Evolutionary conservation across 2,797 vertebrate genomes (phyloP).

Genomic region (Paramormyrops hopkinsi): DNA sequence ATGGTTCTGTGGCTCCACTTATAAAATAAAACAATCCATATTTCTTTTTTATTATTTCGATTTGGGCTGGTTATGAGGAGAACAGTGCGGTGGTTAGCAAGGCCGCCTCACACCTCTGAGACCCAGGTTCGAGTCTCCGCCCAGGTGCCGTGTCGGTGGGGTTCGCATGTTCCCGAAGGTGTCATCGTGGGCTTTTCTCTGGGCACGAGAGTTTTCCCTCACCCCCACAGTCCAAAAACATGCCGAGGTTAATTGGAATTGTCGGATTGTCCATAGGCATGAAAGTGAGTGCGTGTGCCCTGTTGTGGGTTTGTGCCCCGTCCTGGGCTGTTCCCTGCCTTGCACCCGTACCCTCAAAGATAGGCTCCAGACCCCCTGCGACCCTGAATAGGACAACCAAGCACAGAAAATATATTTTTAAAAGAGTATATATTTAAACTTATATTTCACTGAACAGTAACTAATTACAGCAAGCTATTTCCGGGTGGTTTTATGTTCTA

Average conservation of each 20-base stretch:
- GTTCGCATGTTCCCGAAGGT: background rate
- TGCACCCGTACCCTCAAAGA: background rate
- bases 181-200: background rate
- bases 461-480: background rate
- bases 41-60: background rate
- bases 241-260: background rate
- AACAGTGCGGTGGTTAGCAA: background rate
- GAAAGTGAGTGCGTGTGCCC: background rate
- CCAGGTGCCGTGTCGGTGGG: background rate
- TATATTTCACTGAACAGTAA: background rate
- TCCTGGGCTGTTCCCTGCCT: background rate
- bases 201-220: background rate
- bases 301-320: background rate
- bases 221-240: background rate
- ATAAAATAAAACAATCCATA: background rate
- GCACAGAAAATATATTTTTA: background rate
- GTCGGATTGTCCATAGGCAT: background rate
- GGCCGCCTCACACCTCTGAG: background rate
- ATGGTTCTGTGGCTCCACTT: background rate
- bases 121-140: background rate
- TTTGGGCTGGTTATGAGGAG: background rate
- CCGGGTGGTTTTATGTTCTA: background rate
- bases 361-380: background rate
- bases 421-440: background rate
- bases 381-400: background rate